Evolutionary conservation across 1,140 invertebrate genomes (phyloP).

Genomic region (Drosophila murphyi): DNA sequence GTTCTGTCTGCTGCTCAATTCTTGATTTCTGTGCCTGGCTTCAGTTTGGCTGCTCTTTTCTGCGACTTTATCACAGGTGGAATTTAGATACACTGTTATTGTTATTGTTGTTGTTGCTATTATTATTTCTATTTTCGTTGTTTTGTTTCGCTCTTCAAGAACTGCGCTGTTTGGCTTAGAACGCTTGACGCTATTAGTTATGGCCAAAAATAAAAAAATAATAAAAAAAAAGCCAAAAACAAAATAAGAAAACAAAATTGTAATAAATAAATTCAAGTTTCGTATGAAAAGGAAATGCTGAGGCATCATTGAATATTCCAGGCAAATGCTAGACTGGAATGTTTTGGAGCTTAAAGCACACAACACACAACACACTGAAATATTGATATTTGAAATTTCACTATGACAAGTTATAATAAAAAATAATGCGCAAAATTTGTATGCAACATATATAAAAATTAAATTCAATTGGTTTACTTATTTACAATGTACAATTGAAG

Average conservation of each 20-base stretch:
- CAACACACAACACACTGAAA: not conserved
- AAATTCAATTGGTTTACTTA: not conserved
- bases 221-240: not conserved
- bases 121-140: not conserved
- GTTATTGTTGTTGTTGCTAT: constrained; percentile 25
- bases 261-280: constrained; percentile 43
- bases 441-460: not conserved
- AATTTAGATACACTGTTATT: constrained; percentile 39
- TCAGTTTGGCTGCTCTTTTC: constrained; percentile 47
- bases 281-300: constrained; percentile 60
- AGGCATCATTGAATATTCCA: constrained; percentile 44
- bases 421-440: constrained; percentile 13
- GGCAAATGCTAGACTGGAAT: constrained; percentile 2
- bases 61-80: constrained; percentile 70
- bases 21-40: constrained; percentile 56
- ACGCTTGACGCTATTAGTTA: constrained; percentile 13
- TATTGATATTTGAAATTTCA: constrained; percentile 20
- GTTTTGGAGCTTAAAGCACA: too few relatives aligned
- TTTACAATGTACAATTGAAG: constrained; percentile 10
- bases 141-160: not conserved
- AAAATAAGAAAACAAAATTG: constrained; percentile 33
- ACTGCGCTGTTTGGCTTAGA: constrained; percentile 24
- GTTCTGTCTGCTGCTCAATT: constrained; percentile 58
- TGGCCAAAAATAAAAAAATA: constrained; percentile 29
- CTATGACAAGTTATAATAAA: constrained; percentile 1